A percentile compares a stretch with the other conserved stretches of the same genome.
Evolutionary conservation across 2,888 invertebrate species (phyloP).

Genomic region (Abrostola tripartita): DNA sequence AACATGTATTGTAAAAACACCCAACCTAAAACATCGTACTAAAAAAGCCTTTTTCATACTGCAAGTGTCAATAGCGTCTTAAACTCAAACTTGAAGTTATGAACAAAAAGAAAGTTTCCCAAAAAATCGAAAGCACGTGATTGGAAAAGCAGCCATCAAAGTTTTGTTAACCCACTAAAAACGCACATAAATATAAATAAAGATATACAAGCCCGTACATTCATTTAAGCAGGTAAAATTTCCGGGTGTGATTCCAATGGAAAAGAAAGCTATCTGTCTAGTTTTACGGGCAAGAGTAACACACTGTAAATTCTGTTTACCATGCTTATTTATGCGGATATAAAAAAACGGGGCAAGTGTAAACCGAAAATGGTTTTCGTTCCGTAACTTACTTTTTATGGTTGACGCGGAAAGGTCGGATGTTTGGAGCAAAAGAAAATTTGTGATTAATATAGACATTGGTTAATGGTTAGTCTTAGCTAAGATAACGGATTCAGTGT

Average conservation of each 20-base stretch:
- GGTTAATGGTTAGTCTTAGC: no score
- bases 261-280: conserved; percentile 40
- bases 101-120: no score
- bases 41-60: no score
- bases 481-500: no score
- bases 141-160: neutral
- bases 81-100: no score
- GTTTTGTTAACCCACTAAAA: conserved; percentile 4
- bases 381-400: conserved; percentile 15
- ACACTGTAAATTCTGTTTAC: conserved; percentile 53
- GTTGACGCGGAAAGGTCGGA: neutral
- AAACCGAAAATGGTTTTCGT: conserved; percentile 10
- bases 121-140: no score
- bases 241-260: conserved; percentile 17
- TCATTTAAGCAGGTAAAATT: conserved; percentile 18
- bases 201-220: conserved; percentile 5
- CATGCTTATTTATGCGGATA: conserved; percentile 53
- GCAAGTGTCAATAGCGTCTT: no score
- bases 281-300: conserved; percentile 48
- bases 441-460: no score
- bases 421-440: neutral
- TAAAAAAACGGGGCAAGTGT: conserved; percentile 50
- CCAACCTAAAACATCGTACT: no score
- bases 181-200: conserved; percentile 20
- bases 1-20: no score